Evolutionary conservation across 1,140 invertebrate genomes (phyloP).

Genomic region (Sminthurinus signatus): DNA sequence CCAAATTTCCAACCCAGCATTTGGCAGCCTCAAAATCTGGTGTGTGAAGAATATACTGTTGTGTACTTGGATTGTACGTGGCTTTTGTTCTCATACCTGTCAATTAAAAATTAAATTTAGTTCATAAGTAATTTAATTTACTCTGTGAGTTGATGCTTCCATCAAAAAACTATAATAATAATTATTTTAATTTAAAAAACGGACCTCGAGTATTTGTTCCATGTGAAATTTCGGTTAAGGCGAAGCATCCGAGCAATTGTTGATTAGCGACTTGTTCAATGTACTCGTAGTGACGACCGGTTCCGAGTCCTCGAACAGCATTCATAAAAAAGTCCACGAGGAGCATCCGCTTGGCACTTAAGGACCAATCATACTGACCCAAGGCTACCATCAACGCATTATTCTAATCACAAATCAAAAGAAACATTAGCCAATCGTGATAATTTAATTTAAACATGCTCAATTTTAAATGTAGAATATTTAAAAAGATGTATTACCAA

Average conservation of each 20-base stretch:
- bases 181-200: no score
- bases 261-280: slow-evolving; percentile 42
- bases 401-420: slow-evolving; percentile 10
- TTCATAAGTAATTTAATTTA: no score
- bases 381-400: slow-evolving; percentile 42
- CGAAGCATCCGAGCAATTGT: slow-evolving; percentile 70
- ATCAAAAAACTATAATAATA: no score
- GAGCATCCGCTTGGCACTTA: slow-evolving; percentile 48
- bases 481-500: slow-evolving; percentile 7
- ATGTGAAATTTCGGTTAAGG: slow-evolving; percentile 86
- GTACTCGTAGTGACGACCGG: slow-evolving; percentile 48
- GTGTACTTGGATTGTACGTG: slow-evolving; percentile 67
- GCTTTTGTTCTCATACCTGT: slow-evolving; percentile 85
- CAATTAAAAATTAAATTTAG: no score
- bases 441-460: no score
- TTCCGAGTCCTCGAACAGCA: slow-evolving; percentile 46
- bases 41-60: slow-evolving; percentile 82
- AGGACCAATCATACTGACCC: slow-evolving; percentile 53
- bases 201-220: slow-evolving; percentile 89
- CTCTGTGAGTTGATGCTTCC: no score
- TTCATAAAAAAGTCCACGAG: slow-evolving; percentile 41
- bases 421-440: no score
- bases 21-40: slow-evolving; percentile 92
- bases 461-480: no score
- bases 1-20: slow-evolving; percentile 88